Evolutionary conservation across 2,113 vertebrate species (phyloP), one percentile per base, ranked within the genome.

Genomic region (Takifugu bimaculatus): DNA sequence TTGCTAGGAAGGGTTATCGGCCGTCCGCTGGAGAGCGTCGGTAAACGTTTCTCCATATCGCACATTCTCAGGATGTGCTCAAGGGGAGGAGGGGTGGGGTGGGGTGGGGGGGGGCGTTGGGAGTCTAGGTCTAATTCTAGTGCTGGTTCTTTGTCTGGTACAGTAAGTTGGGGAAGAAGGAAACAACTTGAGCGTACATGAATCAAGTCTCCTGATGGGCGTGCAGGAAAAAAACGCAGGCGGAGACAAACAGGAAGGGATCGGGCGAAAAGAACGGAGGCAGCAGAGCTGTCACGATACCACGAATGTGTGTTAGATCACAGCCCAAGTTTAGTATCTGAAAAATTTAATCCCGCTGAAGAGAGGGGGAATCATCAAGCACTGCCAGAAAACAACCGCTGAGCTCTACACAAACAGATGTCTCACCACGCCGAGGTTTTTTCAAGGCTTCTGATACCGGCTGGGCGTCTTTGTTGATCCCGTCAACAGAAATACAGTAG

Each of bases 1-100:
- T 60, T 55, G 70, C 72, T 60, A 14, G 75, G 64, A 48, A 48
- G 81, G 72, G 73, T 80, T 80, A 77, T 84, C 77, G 59, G 70
- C 1, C 26, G 44, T 69, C 74, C 77, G n/a, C 58, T 76, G 57
- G 84, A 79, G 73, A 85, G 51, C 59, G 59, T 78, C 70, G 61
- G 60, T 57, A n/a, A 7, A 13, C 35, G 54, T 54, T 76, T 67
- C 55, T 57, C 57, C 67, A 0, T 81, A 81, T 82, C 76, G 49
- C 67, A 10, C 1, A 25, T 43, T 67, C 74, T 81, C 74, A 80
- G 70, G 79, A 69, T 54, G 49, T 20, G 2, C 29, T 54, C 13
- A 44, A 14, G 28, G 50, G 12, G 57, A 20, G 26, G 1, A 2
- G 29, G 25, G 50, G n/a, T 7, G 42, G 9, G 4, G 57, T 13